Evolutionary conservation across 2,888 invertebrate species (phyloP).

Genomic region (Leuctra nigra): DNA sequence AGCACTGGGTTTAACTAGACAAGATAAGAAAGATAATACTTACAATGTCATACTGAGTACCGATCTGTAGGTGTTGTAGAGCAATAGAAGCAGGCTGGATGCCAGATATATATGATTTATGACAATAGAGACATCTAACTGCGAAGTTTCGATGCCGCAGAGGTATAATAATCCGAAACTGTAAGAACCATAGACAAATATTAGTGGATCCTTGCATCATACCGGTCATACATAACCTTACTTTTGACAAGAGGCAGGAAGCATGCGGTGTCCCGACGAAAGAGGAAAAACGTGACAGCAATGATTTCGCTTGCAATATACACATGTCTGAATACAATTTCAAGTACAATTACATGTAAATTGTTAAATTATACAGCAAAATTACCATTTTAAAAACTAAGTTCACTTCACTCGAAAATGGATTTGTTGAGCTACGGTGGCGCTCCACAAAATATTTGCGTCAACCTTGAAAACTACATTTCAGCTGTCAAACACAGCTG

Average conservation of each 20-base stretch:
- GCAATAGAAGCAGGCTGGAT: not conserved
- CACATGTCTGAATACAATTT: too few relatives aligned
- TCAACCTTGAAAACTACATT: too few relatives aligned
- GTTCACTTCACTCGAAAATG: not conserved
- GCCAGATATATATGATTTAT: not conserved
- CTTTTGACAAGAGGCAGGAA: not conserved
- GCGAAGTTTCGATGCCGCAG: not conserved
- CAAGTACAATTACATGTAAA: too few relatives aligned
- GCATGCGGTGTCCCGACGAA: too few relatives aligned
- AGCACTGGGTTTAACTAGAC: too few relatives aligned
- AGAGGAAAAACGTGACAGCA: too few relatives aligned
- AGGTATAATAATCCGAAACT: constrained; percentile 4
- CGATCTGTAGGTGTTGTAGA: constrained; percentile 1
- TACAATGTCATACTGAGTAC: constrained; percentile 6
- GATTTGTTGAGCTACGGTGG: not conserved
- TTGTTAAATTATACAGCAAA: not conserved
- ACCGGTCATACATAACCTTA: constrained; percentile 13
- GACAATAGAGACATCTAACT: not conserved
- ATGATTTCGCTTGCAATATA: too few relatives aligned
- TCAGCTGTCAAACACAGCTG: too few relatives aligned
- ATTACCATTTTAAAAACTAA: not conserved
- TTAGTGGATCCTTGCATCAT: not conserved
- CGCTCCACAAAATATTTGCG: too few relatives aligned
- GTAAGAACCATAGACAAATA: not conserved
- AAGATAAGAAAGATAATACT: too few relatives aligned